Evolutionary conservation across 2,888 invertebrate genomes (phyloP).

Genomic region (Smittia sp.): DNA sequence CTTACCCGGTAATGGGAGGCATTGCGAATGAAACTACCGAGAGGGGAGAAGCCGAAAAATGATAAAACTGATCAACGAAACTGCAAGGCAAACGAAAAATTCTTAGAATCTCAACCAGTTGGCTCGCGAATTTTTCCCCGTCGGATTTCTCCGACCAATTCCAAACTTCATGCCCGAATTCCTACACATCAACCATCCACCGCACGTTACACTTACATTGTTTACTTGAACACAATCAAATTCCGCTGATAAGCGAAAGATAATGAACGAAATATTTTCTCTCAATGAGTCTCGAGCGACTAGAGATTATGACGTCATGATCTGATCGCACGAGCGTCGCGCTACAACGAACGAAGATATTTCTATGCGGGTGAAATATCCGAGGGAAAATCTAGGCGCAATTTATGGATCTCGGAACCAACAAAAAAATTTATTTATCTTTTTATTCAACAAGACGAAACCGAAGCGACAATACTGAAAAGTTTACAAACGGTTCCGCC

Average conservation of each 20-base stretch:
- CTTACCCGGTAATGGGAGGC: constrained; percentile 41
- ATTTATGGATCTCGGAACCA: background rate
- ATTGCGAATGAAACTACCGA: constrained; percentile 23
- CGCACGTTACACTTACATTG: constrained; percentile 30
- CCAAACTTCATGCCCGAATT: constrained; percentile 30
- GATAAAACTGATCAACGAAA: constrained; percentile 16
- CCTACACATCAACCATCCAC: constrained; percentile 12
- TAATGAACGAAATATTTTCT: background rate
- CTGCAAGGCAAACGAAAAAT: constrained; percentile 29
- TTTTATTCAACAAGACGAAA: background rate
- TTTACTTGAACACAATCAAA: constrained; percentile 21
- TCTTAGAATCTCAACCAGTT: constrained; percentile 26
- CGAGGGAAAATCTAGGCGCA: background rate
- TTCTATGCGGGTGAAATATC: background rate
- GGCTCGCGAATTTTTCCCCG: background rate
- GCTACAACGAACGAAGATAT: background rate
- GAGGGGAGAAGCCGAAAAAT: background rate
- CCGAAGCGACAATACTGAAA: background rate
- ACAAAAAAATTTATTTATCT: background rate
- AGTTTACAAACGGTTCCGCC: background rate
- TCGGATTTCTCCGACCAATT: background rate
- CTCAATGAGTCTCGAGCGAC: background rate
- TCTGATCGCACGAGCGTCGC: background rate
- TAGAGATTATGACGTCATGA: constrained; percentile 34
- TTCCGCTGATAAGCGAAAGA: constrained; percentile 14